Evolutionary conservation across 1,140 invertebrate species (phyloP).

Genomic region (Bombus turneri): DNA sequence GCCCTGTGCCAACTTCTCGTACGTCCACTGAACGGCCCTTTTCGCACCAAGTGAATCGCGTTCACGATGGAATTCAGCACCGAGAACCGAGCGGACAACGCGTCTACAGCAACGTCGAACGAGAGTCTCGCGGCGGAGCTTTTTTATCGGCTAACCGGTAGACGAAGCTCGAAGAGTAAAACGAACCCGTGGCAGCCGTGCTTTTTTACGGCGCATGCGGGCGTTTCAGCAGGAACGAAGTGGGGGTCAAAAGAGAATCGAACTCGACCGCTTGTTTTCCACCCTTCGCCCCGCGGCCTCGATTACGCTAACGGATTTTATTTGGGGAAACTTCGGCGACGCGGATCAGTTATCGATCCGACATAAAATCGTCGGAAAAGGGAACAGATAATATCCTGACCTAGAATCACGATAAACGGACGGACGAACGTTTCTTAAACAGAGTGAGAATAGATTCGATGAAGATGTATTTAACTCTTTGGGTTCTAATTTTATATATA

Average conservation of each 20-base stretch:
- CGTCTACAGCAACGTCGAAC: slow-evolving; percentile 51
- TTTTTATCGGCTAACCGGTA: slow-evolving; percentile 76
- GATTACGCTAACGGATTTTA: slow-evolving; percentile 35
- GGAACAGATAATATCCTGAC: background rate
- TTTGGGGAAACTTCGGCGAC: slow-evolving; percentile 60
- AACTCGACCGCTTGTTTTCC: slow-evolving; percentile 54
- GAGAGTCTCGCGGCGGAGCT: slow-evolving; percentile 67
- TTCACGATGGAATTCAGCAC: slow-evolving; percentile 30
- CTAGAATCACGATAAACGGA: background rate
- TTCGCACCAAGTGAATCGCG: slow-evolving; percentile 44
- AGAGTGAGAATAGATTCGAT: background rate
- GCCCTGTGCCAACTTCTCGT: background rate
- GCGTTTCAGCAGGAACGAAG: slow-evolving; percentile 48
- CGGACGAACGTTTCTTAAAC: background rate
- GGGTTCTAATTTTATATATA: no score
- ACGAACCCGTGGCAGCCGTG: slow-evolving; percentile 65
- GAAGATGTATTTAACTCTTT: no score
- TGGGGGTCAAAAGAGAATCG: slow-evolving; percentile 70
- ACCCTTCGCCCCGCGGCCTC: slow-evolving; percentile 39
- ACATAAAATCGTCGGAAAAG: background rate
- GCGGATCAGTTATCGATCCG: slow-evolving; percentile 36
- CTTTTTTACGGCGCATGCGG: slow-evolving; percentile 78
- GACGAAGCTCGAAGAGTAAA: slow-evolving; percentile 70
- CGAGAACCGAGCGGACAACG: slow-evolving; percentile 9
- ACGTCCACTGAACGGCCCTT: slow-evolving; percentile 10